Evolutionary conservation across 2,113 vertebrate genomes (phyloP).

Genomic region (Ptychochromis oligacanthus): DNA sequence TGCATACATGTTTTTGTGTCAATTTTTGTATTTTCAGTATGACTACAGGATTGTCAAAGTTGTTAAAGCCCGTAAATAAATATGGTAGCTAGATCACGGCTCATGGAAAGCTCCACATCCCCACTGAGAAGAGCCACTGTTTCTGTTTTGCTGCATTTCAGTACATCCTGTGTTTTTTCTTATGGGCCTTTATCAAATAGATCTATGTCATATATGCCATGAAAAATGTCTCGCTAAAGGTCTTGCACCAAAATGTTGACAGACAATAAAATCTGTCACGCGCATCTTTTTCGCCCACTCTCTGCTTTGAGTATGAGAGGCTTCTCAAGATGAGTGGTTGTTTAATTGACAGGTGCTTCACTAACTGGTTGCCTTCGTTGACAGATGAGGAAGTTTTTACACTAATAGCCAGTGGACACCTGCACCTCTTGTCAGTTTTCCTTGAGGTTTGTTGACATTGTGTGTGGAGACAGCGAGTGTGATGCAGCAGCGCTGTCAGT

Average conservation of each 20-base stretch:
- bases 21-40: neutral
- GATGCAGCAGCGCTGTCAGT: slow-evolving; percentile 63
- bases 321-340: slow-evolving; percentile 44
- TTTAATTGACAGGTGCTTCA: slow-evolving; percentile 72
- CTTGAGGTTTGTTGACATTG: slow-evolving; percentile 62
- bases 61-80: neutral
- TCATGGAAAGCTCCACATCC: neutral
- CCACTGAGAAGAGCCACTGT: neutral
- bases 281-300: slow-evolving; percentile 1
- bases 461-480: slow-evolving; percentile 23
- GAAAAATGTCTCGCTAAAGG: slow-evolving; percentile 52
- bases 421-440: slow-evolving; percentile 58
- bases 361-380: slow-evolving; percentile 58
- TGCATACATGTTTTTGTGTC: neutral
- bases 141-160: slow-evolving; percentile 5
- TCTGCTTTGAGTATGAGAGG: slow-evolving; percentile 23
- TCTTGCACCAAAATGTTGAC: slow-evolving; percentile 47
- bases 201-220: slow-evolving; percentile 19
- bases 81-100: neutral
- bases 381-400: slow-evolving; percentile 66
- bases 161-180: neutral
- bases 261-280: slow-evolving; percentile 43
- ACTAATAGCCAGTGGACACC: slow-evolving; percentile 71
- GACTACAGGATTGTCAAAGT: neutral
- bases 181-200: slow-evolving; percentile 11